A percentile compares a stretch with the other conserved stretches of the same genome.
phyloP scores from a whole-genome alignment of 2,797 vertebrate genomes.

The Phoxinus dragarum region DNA sequence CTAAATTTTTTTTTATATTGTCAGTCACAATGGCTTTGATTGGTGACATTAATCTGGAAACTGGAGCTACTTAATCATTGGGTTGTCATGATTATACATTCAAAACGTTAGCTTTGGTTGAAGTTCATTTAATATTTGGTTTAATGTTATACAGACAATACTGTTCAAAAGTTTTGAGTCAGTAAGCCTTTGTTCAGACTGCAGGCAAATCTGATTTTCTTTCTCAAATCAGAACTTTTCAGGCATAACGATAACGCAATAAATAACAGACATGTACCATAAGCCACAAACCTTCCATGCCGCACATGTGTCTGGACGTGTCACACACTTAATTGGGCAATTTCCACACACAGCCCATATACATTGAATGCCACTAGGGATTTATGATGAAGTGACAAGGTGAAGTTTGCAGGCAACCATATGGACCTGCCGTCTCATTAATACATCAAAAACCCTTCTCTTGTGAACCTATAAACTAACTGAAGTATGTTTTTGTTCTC shows the following conservation, averaged over 20 bases:
- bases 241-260: too few species aligned
- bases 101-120: neutral
- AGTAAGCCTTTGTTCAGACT: neutral
- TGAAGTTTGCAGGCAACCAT: slow-evolving; percentile 45
- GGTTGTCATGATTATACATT: slow-evolving; percentile 23
- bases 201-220: neutral
- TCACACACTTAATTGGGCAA: neutral
- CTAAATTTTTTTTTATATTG: slow-evolving; percentile 50
- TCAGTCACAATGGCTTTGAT: slow-evolving; percentile 61
- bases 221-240: too few species aligned
- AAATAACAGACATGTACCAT: neutral
- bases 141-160: slow-evolving; percentile 1
- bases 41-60: slow-evolving; percentile 58
- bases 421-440: slow-evolving; percentile 40
- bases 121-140: neutral
- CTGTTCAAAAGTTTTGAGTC: neutral
- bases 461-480: slow-evolving; percentile 53
- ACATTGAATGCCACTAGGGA: neutral
- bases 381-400: slow-evolving; percentile 55
- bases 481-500: slow-evolving; percentile 51
- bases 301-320: neutral
- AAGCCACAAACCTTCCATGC: neutral
- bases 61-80: slow-evolving; percentile 54
- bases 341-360: neutral
- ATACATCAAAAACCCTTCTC: slow-evolving; percentile 53